A percentile compares a stretch with the other conserved stretches of the same genome.
These are phyloP conservation scores for Brenthis hecate DNA, from an alignment of 2,888 invertebrate species.

Conservation along the genomic window DNA sequence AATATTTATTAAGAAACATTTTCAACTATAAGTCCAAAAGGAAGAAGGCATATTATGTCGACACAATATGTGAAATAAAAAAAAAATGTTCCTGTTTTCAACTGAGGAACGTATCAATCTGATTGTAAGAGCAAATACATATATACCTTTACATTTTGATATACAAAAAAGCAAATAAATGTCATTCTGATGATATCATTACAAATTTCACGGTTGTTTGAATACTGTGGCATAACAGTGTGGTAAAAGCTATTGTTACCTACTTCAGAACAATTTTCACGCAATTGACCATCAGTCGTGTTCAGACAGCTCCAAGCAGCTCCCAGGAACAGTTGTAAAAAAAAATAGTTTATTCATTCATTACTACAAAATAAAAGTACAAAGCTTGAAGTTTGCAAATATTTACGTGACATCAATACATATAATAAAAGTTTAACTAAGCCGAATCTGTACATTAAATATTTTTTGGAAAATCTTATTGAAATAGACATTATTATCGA, in stretches of 20 bases:
- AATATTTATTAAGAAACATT: too few species aligned
- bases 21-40: too few species aligned
- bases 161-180: neutral
- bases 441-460: too few species aligned
- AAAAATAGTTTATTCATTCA: neutral
- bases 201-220: slow-evolving; percentile 37
- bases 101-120: neutral
- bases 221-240: slow-evolving; percentile 16
- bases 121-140: neutral
- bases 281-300: slow-evolving; percentile 2
- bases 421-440: too few species aligned
- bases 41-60: neutral
- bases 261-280: slow-evolving; percentile 16
- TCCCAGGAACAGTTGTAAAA: neutral
- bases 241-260: slow-evolving; percentile 16
- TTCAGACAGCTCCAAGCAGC: slow-evolving; percentile 1
- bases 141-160: neutral
- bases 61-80: neutral
- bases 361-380: too few species aligned
- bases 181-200: slow-evolving; percentile 33
- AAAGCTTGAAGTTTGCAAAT: too few species aligned
- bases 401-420: too few species aligned
- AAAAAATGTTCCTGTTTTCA: neutral
- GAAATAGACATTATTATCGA: too few species aligned
- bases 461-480: too few species aligned